Conservation (phyloP, 2,888 invertebrate genomes). For the Nycteola revayana region DNA sequence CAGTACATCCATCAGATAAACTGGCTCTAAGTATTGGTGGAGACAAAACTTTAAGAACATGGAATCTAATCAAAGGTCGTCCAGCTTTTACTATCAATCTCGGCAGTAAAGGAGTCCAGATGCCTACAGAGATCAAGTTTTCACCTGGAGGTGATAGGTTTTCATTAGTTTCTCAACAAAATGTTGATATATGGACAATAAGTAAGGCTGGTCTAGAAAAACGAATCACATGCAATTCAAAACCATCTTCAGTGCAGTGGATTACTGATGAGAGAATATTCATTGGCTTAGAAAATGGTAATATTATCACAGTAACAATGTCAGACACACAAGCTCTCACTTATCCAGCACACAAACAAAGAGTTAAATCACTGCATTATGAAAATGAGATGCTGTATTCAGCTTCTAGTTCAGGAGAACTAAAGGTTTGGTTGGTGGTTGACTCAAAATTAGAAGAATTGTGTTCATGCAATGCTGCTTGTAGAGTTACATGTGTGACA, state of each 20-base stretch:
- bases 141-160: conserved; percentile 90
- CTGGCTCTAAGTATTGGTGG: conserved; percentile 92
- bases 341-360: conserved; percentile 82
- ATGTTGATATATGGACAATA: conserved; percentile 91
- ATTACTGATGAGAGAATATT: conserved; percentile 83
- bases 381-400: conserved; percentile 83
- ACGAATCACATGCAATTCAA: conserved; percentile 84
- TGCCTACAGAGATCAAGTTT: conserved; percentile 84
- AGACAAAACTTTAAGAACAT: conserved; percentile 92
- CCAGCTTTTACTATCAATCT: conserved; percentile 95
- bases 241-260: conserved; percentile 88
- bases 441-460: conserved; percentile 73
- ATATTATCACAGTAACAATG: conserved; percentile 82
- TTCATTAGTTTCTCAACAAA: conserved; percentile 86
- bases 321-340: conserved; percentile 70
- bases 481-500: conserved; percentile 88
- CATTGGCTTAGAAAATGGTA: conserved; percentile 89
- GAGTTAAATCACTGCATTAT: conserved; percentile 86
- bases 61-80: conserved; percentile 96
- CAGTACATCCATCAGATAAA: conserved; percentile 95
- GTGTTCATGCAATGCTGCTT: conserved; percentile 83
- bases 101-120: conserved; percentile 83
- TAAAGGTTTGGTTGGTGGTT: conserved; percentile 86
- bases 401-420: conserved; percentile 89
- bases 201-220: conserved; percentile 88